Conservation (phyloP, 2,888 invertebrate species). For the Penaeus monodon region DNA sequence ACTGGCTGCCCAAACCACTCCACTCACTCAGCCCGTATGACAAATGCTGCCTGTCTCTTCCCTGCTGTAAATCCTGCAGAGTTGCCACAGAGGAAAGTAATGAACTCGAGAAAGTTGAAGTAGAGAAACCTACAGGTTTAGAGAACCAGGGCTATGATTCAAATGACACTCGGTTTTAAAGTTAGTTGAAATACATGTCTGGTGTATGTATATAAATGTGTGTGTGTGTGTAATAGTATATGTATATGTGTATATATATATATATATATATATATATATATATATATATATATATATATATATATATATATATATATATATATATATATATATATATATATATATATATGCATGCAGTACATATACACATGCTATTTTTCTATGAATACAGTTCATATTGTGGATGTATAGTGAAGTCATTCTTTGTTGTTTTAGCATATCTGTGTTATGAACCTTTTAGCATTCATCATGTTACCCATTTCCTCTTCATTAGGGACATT, state of each 20-base stretch:
- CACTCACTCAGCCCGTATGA: constrained; percentile 71
- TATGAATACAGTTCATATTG: too few species aligned
- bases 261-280: neutral
- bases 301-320: neutral
- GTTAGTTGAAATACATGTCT: too few species aligned
- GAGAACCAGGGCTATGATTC: constrained; percentile 45
- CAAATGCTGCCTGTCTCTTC: constrained; percentile 67
- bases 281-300: neutral
- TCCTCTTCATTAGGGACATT: too few species aligned
- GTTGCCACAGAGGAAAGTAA: constrained; percentile 1
- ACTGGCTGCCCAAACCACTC: constrained; percentile 70
- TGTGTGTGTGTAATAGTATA: too few species aligned
- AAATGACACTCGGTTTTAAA: constrained; percentile 37
- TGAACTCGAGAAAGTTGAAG: constrained; percentile 36
- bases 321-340: neutral
- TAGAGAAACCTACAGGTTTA: constrained; percentile 16
- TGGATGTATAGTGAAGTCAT: too few species aligned
- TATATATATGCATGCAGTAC: neutral
- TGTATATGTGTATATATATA: neutral
- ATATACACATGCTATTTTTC: too few species aligned
- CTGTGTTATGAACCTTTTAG: too few species aligned
- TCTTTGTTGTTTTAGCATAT: too few species aligned
- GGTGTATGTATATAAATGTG: neutral
- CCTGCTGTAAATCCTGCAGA: constrained; percentile 65
- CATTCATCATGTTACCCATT: too few species aligned